A percentile compares a stretch with the other conserved stretches of the same genome.
These are phyloP conservation scores for Catocala nupta DNA, from an alignment of 2,888 invertebrate species.

Conservation along the genomic window DNA sequence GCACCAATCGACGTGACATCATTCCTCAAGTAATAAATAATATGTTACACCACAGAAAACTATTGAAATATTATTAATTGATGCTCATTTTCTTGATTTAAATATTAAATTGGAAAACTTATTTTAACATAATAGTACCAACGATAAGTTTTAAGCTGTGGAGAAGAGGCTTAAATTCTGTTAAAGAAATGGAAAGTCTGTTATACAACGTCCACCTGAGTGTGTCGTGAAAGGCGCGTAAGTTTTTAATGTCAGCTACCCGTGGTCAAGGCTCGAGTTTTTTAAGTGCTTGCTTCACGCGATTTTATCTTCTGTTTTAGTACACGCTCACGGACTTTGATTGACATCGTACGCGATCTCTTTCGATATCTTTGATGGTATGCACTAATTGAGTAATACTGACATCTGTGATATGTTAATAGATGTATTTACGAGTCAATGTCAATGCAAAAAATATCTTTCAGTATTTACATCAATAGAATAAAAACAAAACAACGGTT, in stretches of 20 bases:
- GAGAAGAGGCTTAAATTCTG: slow-evolving; percentile 54
- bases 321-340: slow-evolving; percentile 55
- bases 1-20: slow-evolving; percentile 26
- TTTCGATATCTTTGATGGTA: slow-evolving; percentile 25
- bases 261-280: slow-evolving; percentile 84
- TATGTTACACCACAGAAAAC: slow-evolving; percentile 35
- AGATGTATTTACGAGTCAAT: neutral
- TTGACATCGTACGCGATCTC: slow-evolving; percentile 48
- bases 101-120: slow-evolving; percentile 28
- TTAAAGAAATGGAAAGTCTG: slow-evolving; percentile 84
- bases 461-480: neutral
- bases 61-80: slow-evolving; percentile 19
- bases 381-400: slow-evolving; percentile 26
- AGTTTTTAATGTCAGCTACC: slow-evolving; percentile 80
- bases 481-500: slow-evolving; percentile 1
- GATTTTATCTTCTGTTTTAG: slow-evolving; percentile 67
- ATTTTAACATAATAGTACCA: slow-evolving; percentile 20
- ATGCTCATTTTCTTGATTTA: slow-evolving; percentile 14
- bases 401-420: slow-evolving; percentile 25
- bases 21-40: slow-evolving; percentile 19
- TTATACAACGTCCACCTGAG: slow-evolving; percentile 85
- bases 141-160: slow-evolving; percentile 34
- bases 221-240: slow-evolving; percentile 82
- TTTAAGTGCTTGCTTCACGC: slow-evolving; percentile 75
- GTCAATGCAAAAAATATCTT: neutral